phyloP scores from a whole-genome alignment of 2,888 invertebrate species.

The Rhagonycha fulva region DNA sequence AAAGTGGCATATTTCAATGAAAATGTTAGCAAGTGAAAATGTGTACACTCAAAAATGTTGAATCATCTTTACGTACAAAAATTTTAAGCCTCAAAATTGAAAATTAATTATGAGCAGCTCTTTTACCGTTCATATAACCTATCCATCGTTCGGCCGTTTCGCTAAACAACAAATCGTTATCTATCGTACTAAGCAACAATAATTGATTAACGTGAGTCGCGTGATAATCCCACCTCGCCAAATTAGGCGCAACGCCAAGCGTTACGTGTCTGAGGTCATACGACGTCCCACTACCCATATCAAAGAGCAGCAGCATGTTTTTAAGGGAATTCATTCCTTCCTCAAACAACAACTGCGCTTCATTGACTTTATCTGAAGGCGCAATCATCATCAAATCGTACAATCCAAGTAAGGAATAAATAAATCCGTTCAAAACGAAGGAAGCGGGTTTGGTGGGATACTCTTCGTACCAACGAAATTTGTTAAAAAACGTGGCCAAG shows the following conservation, averaged over 20 bases:
- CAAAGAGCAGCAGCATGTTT: conserved; percentile 85
- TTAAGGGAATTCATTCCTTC: conserved; percentile 88
- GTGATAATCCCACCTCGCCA: conserved; percentile 99
- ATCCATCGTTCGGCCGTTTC: conserved; percentile 91
- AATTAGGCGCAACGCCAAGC: conserved; percentile 85
- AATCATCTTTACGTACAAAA: not conserved
- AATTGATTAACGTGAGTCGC: conserved; percentile 97
- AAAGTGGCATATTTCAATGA: no score
- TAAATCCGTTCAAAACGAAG: conserved; percentile 97
- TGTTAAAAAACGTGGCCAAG: conserved; percentile 81
- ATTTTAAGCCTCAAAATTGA: not conserved
- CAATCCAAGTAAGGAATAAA: conserved; percentile 93
- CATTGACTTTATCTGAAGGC: conserved; percentile 68
- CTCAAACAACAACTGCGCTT: conserved; percentile 77
- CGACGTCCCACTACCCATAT: conserved; percentile 93
- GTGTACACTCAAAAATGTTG: not conserved
- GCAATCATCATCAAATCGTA: conserved; percentile 90
- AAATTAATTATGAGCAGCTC: conserved; percentile 86
- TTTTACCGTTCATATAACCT: conserved; percentile 93
- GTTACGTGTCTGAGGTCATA: conserved; percentile 96
- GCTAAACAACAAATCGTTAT: conserved; percentile 78
- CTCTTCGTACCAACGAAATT: conserved; percentile 95
- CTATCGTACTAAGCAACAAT: conserved; percentile 83
- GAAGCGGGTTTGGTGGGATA: conserved; percentile 95
- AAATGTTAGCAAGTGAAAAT: no score